Evolutionary conservation across 2,113 vertebrate genomes (phyloP).

Genomic region (Caracal caracal): DNA sequence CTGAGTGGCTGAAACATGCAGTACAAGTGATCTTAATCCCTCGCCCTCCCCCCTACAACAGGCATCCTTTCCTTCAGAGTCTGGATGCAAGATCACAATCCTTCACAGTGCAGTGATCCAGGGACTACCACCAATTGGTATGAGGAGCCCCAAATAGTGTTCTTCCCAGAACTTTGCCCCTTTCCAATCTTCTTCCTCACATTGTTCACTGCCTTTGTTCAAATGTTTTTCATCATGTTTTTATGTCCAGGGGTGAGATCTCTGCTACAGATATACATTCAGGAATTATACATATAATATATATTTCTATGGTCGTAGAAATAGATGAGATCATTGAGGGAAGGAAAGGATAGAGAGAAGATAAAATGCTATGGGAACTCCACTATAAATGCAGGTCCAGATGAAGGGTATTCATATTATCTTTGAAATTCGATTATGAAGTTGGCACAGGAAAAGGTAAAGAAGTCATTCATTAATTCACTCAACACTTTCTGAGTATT

Average conservation of each 20-base stretch:
- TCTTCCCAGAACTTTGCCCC: neutral
- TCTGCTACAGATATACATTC: neutral
- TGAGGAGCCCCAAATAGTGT: neutral
- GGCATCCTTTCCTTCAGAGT: neutral
- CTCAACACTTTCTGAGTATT: neutral
- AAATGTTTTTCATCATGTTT: neutral
- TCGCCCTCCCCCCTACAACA: neutral
- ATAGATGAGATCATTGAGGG: neutral
- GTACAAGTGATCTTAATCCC: neutral
- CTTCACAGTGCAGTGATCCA: neutral
- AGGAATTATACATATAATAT: neutral
- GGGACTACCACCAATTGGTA: neutral
- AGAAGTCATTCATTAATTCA: neutral
- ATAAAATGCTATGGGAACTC: neutral
- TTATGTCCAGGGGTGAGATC: neutral
- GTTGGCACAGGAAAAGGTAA: neutral
- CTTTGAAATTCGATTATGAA: neutral
- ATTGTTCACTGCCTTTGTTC: neutral
- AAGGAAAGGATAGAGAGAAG: neutral
- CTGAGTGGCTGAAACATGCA: neutral
- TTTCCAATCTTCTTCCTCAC: neutral
- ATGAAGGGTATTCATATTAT: neutral
- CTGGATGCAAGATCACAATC: neutral
- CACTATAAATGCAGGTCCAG: neutral
- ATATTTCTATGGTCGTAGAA: neutral